These are phyloP conservation scores for Atta colombica DNA, from an alignment of 1,140 invertebrate species.

Conservation along the genomic window DNA sequence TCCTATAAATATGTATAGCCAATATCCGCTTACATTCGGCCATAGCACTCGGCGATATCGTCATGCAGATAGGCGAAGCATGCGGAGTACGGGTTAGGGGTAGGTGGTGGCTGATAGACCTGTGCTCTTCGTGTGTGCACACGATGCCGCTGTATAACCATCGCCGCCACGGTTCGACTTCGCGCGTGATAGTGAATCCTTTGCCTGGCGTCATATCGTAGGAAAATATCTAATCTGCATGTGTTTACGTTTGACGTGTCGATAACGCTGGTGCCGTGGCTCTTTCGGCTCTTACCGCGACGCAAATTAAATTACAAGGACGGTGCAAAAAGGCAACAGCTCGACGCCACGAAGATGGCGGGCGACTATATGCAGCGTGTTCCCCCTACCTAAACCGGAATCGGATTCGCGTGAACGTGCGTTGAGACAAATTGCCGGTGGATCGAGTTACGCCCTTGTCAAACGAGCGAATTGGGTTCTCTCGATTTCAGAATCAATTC, in stretches of 20 bases:
- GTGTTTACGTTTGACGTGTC: slow-evolving; percentile 81
- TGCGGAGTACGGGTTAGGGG: slow-evolving; percentile 47
- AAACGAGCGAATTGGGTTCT: slow-evolving; percentile 53
- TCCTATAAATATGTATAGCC: slow-evolving; percentile 85
- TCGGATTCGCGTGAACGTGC: slow-evolving; percentile 57
- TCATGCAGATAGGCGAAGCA: slow-evolving; percentile 76
- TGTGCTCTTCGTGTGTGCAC: background rate
- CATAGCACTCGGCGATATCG: slow-evolving; percentile 79
- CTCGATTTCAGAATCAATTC: slow-evolving; percentile 56
- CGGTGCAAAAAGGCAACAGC: slow-evolving; percentile 46
- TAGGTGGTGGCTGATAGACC: slow-evolving; percentile 46
- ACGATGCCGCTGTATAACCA: slow-evolving; percentile 29
- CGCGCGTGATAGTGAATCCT: slow-evolving; percentile 73
- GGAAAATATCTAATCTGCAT: slow-evolving; percentile 84
- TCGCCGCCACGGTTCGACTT: slow-evolving; percentile 44
- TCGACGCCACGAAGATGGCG: slow-evolving; percentile 55
- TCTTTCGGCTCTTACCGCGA: slow-evolving; percentile 67
- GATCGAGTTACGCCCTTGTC: slow-evolving; percentile 55
- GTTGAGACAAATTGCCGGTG: slow-evolving; percentile 55
- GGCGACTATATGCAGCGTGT: background rate
- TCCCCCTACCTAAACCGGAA: slow-evolving; percentile 29
- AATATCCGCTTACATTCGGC: slow-evolving; percentile 83
- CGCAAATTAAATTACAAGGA: slow-evolving; percentile 57
- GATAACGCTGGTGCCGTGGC: slow-evolving; percentile 66
- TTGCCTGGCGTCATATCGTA: slow-evolving; percentile 78